Conservation (phyloP, 2,797 vertebrate species). For the Ptychadena robeensis region DNA sequence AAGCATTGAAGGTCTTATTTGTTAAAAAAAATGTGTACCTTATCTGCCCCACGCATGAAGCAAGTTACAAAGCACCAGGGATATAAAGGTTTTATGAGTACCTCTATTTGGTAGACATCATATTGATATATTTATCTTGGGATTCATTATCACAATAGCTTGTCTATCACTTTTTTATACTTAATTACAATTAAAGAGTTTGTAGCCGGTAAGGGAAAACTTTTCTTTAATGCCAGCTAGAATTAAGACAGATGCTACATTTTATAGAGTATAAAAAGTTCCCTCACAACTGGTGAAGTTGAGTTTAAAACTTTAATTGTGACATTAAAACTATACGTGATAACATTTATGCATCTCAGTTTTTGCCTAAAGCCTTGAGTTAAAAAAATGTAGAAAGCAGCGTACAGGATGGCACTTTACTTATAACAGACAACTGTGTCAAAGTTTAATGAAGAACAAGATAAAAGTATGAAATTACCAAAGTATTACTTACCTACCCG, state of each 20-base stretch:
- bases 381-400: conserved; percentile 8
- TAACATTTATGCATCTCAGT: conserved; percentile 19
- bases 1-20: too few relatives aligned
- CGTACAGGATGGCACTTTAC: neutral
- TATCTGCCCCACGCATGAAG: neutral
- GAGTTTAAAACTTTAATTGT: conserved; percentile 34
- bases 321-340: conserved; percentile 31
- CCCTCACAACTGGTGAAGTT: conserved; percentile 14
- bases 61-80: neutral
- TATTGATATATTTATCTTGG: conserved; percentile 25
- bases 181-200: conserved; percentile 34
- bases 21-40: neutral
- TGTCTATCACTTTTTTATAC: conserved; percentile 27
- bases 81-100: conserved; percentile 39
- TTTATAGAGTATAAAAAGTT: conserved; percentile 55
- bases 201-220: conserved; percentile 43
- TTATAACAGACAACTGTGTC: neutral
- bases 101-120: conserved; percentile 15
- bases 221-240: conserved; percentile 22
- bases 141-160: conserved; percentile 45
- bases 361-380: conserved; percentile 7
- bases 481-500: too few relatives aligned
- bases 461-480: neutral
- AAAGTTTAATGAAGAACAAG: neutral
- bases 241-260: conserved; percentile 54